phyloP scores from a whole-genome alignment of 2,888 invertebrate species.

The Cancer borealis region DNA sequence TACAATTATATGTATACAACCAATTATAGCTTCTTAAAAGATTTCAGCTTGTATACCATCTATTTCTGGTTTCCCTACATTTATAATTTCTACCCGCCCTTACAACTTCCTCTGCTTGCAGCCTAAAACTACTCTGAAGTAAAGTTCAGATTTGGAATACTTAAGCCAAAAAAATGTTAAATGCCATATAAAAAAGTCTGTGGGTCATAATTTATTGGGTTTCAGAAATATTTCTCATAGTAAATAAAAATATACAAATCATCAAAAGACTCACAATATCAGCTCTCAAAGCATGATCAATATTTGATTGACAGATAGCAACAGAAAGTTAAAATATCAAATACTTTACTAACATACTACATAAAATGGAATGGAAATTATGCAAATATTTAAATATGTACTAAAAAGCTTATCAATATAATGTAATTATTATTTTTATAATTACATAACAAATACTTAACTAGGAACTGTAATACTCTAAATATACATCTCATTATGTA shows the following conservation, averaged over 20 bases:
- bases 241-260: background rate
- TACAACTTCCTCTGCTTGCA: background rate
- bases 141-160: background rate
- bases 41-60: background rate
- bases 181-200: background rate
- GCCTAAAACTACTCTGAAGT: background rate
- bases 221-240: background rate
- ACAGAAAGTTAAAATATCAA: background rate
- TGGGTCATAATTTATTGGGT: constrained; percentile 15
- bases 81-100: background rate
- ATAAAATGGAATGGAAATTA: constrained; percentile 9
- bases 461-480: constrained; percentile 42
- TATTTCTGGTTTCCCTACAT: background rate
- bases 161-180: background rate
- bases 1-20: background rate
- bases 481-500: constrained; percentile 2
- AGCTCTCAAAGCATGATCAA: background rate
- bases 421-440: background rate
- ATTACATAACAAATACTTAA: background rate
- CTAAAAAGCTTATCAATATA: background rate
- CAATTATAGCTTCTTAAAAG: background rate
- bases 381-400: background rate
- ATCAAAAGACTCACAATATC: background rate
- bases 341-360: background rate
- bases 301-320: background rate